These are phyloP conservation scores for Steatocranus sp. DNA, from an alignment of 2,797 vertebrate species.

Conservation along the genomic window DNA sequence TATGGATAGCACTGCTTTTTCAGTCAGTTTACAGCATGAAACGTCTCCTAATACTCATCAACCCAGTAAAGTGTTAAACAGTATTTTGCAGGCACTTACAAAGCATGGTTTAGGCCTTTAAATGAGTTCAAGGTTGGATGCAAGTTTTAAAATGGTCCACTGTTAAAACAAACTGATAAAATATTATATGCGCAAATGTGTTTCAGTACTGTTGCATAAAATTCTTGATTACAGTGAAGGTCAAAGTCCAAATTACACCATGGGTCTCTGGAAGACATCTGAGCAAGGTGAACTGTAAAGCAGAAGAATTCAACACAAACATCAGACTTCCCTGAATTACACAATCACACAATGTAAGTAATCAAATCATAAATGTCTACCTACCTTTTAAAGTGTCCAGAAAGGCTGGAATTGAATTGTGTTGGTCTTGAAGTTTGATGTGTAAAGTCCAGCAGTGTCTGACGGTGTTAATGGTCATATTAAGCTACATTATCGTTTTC, in stretches of 20 bases:
- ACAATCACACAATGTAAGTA: background rate
- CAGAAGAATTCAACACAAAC: background rate
- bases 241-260: conserved; percentile 4
- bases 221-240: conserved; percentile 10
- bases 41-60: background rate
- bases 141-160: conserved; percentile 22
- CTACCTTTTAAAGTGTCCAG: conserved; percentile 26
- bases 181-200: background rate
- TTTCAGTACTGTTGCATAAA: conserved; percentile 29
- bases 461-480: background rate
- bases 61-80: conserved; percentile 8
- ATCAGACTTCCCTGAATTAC: background rate
- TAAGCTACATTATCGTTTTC: background rate
- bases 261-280: conserved; percentile 35
- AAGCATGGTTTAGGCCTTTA: conserved; percentile 49
- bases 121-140: conserved; percentile 23
- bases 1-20: conserved; percentile 27
- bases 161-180: conserved; percentile 1
- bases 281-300: conserved; percentile 21
- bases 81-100: conserved; percentile 67
- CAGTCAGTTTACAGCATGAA: conserved; percentile 36
- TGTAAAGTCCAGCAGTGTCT: conserved; percentile 1
- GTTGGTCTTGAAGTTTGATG: conserved; percentile 10
- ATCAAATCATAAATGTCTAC: background rate
- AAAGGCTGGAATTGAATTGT: conserved; percentile 8